phyloP scores from a whole-genome alignment of 2,797 vertebrate genomes.

The Melanotaenia nigrans region DNA sequence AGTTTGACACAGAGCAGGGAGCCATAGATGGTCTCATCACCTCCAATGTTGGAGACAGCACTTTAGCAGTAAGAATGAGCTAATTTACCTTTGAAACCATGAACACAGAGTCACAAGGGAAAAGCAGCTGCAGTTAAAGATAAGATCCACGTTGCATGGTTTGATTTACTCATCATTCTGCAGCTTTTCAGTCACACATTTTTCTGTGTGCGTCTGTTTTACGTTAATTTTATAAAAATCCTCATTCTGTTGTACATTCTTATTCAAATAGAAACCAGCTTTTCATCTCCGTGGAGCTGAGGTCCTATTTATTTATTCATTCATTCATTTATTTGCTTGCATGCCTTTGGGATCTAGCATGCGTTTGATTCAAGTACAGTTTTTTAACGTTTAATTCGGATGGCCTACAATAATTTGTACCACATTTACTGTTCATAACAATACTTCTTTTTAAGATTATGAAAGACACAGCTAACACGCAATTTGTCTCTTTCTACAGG shows the following conservation, averaged over 20 bases:
- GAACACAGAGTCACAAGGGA: neutral
- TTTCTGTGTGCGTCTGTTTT: too few relatives aligned
- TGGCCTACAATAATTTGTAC: neutral
- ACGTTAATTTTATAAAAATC: too few relatives aligned
- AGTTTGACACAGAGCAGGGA: conserved; percentile 82
- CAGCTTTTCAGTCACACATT: too few relatives aligned
- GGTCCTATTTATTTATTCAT: too few relatives aligned
- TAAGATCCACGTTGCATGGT: too few relatives aligned
- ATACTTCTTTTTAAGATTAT: neutral
- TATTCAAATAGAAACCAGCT: too few relatives aligned
- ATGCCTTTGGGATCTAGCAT: neutral
- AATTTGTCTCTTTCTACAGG: conserved; percentile 64
- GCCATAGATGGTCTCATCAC: conserved; percentile 84
- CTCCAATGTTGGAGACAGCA: conserved; percentile 85
- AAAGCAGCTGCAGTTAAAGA: neutral
- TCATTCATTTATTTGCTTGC: too few relatives aligned
- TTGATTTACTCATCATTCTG: too few relatives aligned
- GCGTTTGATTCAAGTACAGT: neutral
- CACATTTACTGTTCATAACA: neutral
- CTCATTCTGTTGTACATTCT: too few relatives aligned
- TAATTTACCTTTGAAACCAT: neutral
- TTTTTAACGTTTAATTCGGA: neutral
- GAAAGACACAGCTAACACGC: neutral
- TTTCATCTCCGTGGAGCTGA: too few relatives aligned
- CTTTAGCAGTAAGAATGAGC: conserved; percentile 77